Evolutionary conservation across 2,113 vertebrate species (phyloP), one percentile per base, ranked within the genome.

Genomic region (Mugil cephalus): DNA sequence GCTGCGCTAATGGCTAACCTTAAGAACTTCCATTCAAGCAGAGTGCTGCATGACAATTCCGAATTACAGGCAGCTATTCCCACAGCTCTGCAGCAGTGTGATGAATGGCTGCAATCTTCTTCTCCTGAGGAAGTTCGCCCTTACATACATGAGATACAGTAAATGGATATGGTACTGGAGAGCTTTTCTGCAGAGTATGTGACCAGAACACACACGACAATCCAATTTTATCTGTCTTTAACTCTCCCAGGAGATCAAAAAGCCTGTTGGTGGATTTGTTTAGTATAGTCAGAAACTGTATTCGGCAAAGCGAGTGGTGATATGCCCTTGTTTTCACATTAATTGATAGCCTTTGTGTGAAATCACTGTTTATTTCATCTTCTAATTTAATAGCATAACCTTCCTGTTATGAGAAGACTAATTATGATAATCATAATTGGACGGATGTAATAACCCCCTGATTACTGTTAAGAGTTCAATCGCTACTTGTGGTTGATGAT

Each of bases 21-120:
- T 55, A 68, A 77, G 51, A 79, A 68, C 73, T 79, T 63, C 40
- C 60, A 65, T 82, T 80, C 72, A 81, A 19, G n/a, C 45, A 12
- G 66, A 75, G 36, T 48, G 53, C 71, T 63, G 73, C 75, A 47
- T 62, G 74, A 75, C 80, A 71, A 65, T 79, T 71, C 54, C 69
- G 68, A 86, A 89, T 84, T 80, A 87, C 80, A 70, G 77, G 74
- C 61, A 56, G 66, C 71, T 72, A 83, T 81, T 81, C 83, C 77
- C 73, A 70, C 35, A 21, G 65, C 80, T 75, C 65, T 14, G 64
- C 64, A 66, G 76, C 62, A 6, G 55, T 38, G 24, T 88, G 88
- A 89, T 82, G 79, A 88, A 91, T 87, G 77, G 52, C 68, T 78
- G 68, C 86, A 86, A 68, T 86, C 71, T 84, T 18, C 30, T 35